Percentiles rank a stretch among this genome's conserved stretches.
phyloP scores from a whole-genome alignment of 2,797 vertebrate species.

The Sarcoramphus papa region DNA sequence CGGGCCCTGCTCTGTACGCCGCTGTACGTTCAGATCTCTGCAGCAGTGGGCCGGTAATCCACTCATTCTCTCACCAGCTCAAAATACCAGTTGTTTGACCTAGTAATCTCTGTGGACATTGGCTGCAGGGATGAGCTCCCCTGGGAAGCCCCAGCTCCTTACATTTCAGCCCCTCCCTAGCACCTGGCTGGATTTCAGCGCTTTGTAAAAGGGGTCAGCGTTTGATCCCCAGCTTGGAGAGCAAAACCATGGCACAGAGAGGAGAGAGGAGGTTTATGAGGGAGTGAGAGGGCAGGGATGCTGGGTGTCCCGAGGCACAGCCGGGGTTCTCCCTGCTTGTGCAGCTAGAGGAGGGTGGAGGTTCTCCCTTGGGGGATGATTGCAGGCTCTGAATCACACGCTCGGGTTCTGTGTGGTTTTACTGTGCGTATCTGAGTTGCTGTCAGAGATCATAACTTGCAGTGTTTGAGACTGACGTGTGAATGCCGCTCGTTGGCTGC shows the following conservation, averaged over 20 bases:
- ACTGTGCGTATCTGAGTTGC: background rate
- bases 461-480: background rate
- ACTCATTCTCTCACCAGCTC: conserved; percentile 11
- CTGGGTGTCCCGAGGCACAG: background rate
- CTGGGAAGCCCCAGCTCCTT: background rate
- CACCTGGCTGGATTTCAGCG: background rate
- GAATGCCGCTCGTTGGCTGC: conserved; percentile 19
- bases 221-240: background rate
- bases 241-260: fast-evolving
- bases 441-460: background rate
- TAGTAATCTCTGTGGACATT: background rate
- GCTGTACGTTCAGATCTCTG: background rate
- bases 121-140: background rate
- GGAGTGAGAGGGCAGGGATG: background rate
- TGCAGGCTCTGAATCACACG: background rate
- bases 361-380: background rate
- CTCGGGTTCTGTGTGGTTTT: background rate
- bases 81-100: background rate
- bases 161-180: background rate
- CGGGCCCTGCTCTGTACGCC: fast-evolving
- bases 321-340: background rate
- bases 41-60: background rate
- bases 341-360: background rate
- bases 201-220: background rate
- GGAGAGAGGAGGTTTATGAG: background rate